Evolutionary conservation across 2,888 invertebrate genomes (phyloP).

Genomic region (Lysandra bellargus): DNA sequence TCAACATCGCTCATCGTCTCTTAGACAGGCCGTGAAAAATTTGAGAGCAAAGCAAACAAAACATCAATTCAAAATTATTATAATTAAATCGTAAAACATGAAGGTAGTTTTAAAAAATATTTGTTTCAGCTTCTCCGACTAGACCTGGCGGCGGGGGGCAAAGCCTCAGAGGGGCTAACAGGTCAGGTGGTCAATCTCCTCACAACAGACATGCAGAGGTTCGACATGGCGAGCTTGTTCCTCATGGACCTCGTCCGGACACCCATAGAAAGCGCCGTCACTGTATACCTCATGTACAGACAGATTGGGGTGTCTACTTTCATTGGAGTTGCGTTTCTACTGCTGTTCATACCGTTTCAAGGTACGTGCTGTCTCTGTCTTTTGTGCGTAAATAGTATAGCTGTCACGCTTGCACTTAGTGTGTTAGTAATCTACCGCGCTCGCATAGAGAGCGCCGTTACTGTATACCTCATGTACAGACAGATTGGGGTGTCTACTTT

Average conservation of each 20-base stretch:
- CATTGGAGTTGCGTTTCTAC: conserved; percentile 80
- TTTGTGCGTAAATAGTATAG: neutral
- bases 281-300: conserved; percentile 86
- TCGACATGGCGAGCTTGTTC: conserved; percentile 90
- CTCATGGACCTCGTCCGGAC: conserved; percentile 91
- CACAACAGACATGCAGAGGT: conserved; percentile 92
- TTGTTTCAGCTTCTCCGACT: conserved; percentile 83
- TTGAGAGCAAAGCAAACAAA: no score
- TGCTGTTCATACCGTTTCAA: conserved; percentile 72
- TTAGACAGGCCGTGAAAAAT: no score
- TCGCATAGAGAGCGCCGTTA: conserved; percentile 84
- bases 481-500: conserved; percentile 80
- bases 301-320: conserved; percentile 80
- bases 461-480: conserved; percentile 85
- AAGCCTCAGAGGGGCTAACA: conserved; percentile 82
- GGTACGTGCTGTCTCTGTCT: conserved; percentile 35
- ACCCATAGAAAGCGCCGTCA: conserved; percentile 88
- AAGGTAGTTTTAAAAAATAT: neutral
- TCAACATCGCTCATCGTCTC: no score
- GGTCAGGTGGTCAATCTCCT: conserved; percentile 87
- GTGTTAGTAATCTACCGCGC: neutral
- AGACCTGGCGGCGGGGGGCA: conserved; percentile 82
- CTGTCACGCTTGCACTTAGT: neutral
- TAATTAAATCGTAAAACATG: neutral
- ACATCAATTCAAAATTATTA: no score